phyloP scores from a whole-genome alignment of 2,113 vertebrate genomes.

The Tenrec ecaudatus region DNA sequence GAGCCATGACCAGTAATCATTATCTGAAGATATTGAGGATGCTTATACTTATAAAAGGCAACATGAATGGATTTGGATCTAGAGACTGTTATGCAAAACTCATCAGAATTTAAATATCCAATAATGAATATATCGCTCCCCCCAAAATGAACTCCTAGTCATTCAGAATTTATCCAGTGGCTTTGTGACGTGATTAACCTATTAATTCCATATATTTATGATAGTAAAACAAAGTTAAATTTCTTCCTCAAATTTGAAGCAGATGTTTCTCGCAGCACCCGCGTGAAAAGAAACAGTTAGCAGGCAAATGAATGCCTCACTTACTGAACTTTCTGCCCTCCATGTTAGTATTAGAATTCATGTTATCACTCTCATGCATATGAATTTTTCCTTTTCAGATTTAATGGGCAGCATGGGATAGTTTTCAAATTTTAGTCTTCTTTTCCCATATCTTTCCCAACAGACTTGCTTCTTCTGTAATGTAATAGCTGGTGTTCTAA shows the following conservation, averaged over 20 bases:
- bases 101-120: background rate
- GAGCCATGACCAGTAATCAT: background rate
- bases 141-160: background rate
- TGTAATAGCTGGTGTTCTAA: background rate
- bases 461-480: conserved; percentile 3
- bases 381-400: background rate
- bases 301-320: background rate
- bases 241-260: background rate
- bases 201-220: background rate
- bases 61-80: background rate
- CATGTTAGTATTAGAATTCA: background rate
- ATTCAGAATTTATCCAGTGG: background rate
- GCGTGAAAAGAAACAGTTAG: background rate
- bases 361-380: background rate
- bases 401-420: background rate
- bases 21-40: background rate
- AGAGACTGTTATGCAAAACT: background rate
- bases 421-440: background rate
- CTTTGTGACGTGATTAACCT: background rate
- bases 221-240: background rate
- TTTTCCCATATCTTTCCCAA: background rate
- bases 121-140: background rate
- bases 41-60: background rate
- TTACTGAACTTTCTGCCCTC: background rate
- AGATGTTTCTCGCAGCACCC: background rate